Conservation (phyloP, 2,797 vertebrate species). For the Periophthalmus magnuspinnatus region DNA sequence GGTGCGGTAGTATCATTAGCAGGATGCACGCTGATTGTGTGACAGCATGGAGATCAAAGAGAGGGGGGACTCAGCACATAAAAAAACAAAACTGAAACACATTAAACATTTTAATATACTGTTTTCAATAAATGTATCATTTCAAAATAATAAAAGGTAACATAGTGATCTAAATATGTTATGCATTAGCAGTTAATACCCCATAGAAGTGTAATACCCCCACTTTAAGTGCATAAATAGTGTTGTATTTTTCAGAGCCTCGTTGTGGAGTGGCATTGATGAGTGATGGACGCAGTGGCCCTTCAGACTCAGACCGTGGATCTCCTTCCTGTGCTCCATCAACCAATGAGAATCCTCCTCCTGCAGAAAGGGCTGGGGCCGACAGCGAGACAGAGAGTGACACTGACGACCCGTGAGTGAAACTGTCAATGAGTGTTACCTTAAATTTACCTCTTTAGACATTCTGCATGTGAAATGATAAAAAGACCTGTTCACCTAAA, state of each 20-base stretch:
- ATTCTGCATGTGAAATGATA: too few species aligned
- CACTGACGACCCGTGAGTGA: constrained; percentile 88
- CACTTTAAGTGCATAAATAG: too few species aligned
- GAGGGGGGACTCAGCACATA: too few species aligned
- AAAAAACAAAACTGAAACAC: not conserved
- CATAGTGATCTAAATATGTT: too few species aligned
- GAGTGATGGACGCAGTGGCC: constrained; percentile 67
- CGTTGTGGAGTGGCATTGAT: constrained; percentile 78
- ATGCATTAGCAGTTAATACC: too few species aligned
- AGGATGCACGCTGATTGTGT: too few species aligned
- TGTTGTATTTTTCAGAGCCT: constrained; percentile 72
- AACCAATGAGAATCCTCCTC: constrained; percentile 73
- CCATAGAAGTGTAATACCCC: too few species aligned
- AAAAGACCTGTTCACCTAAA: too few species aligned
- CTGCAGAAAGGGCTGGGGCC: constrained; percentile 74
- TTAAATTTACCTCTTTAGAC: too few species aligned
- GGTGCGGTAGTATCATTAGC: too few species aligned
- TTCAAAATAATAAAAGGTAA: not conserved
- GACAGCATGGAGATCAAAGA: too few species aligned
- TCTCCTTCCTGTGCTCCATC: constrained; percentile 70
- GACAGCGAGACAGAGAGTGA: constrained; percentile 94
- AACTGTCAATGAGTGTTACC: not conserved
- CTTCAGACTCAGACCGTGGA: constrained; percentile 63
- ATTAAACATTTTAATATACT: not conserved
- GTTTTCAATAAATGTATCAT: not conserved